phyloP scores from a whole-genome alignment of 2,888 invertebrate genomes.

The Lasius fuliginosus region DNA sequence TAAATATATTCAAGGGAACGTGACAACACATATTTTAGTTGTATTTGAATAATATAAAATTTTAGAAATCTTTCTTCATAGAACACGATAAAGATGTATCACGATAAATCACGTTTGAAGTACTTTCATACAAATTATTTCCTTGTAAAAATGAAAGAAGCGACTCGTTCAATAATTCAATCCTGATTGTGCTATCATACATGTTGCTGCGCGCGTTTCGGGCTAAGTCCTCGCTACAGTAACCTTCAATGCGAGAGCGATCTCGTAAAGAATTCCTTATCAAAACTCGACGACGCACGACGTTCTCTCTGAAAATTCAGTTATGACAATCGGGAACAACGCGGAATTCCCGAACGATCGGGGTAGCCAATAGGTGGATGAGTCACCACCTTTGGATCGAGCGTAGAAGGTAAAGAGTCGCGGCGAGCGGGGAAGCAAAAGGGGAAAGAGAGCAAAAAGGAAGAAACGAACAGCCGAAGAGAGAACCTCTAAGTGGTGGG shows the following conservation, averaged over 20 bases:
- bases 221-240: not conserved
- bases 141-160: not conserved
- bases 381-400: constrained; percentile 74
- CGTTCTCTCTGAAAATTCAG: constrained; percentile 35
- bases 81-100: not conserved
- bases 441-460: constrained; percentile 62
- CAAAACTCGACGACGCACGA: not conserved
- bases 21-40: not conserved
- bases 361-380: constrained; percentile 76
- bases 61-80: not conserved
- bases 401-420: constrained; percentile 75
- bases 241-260: not conserved
- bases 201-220: not conserved
- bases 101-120: not conserved
- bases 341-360: constrained; percentile 75
- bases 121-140: not conserved
- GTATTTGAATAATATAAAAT: not conserved
- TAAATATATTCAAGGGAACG: not conserved
- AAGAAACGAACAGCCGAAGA: constrained; percentile 65
- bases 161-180: not conserved
- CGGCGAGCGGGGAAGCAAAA: constrained; percentile 61
- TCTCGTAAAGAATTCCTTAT: constrained; percentile 28
- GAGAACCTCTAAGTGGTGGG: constrained; percentile 73
- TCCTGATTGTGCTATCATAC: not conserved
- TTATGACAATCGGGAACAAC: constrained; percentile 44